Conservation (phyloP, 2,797 vertebrate genomes). For the Typhlichthys subterraneus region DNA sequence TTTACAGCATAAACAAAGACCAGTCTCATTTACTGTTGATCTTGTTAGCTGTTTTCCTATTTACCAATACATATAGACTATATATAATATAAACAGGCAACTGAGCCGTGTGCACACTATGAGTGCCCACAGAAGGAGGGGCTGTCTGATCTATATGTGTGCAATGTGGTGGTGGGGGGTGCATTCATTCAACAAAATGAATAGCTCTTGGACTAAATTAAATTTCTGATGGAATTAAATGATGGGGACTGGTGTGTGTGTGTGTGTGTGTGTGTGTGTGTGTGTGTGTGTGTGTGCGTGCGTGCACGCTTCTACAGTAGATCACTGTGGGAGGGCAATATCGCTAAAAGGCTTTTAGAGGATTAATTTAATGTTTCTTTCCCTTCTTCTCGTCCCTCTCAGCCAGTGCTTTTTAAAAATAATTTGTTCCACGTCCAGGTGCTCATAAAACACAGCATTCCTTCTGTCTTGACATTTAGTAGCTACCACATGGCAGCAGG, state of each 20-base stretch:
- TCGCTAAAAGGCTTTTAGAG: slow-evolving; percentile 85
- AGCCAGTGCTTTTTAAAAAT: slow-evolving; percentile 39
- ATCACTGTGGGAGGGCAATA: slow-evolving; percentile 70
- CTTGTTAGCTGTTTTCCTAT: slow-evolving; percentile 19
- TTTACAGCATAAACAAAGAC: too few relatives aligned
- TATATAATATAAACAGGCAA: slow-evolving; percentile 24
- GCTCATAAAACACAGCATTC: slow-evolving; percentile 67
- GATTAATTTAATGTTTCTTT: slow-evolving; percentile 78
- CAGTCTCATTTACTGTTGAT: slow-evolving; percentile 22
- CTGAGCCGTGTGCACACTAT: slow-evolving; percentile 40
- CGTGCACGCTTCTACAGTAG: slow-evolving; percentile 52
- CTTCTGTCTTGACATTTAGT: slow-evolving; percentile 64
- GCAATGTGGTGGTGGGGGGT: slow-evolving; percentile 36
- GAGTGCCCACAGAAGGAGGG: slow-evolving; percentile 3
- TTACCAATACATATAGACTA: slow-evolving; percentile 28
- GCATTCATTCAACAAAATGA: slow-evolving; percentile 81
- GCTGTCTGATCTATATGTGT: slow-evolving; percentile 26
- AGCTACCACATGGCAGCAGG: slow-evolving; percentile 53
- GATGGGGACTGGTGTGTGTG: slow-evolving; percentile 58
- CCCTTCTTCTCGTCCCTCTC: slow-evolving; percentile 32
- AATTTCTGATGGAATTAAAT: slow-evolving; percentile 80
- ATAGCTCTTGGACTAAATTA: slow-evolving; percentile 83
- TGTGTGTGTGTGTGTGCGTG: slow-evolving; percentile 15
- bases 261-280: slow-evolving; percentile 44
- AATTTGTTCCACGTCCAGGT: slow-evolving; percentile 72